Conservation (phyloP, 2,888 invertebrate genomes). For the Epistrophe eligans region DNA sequence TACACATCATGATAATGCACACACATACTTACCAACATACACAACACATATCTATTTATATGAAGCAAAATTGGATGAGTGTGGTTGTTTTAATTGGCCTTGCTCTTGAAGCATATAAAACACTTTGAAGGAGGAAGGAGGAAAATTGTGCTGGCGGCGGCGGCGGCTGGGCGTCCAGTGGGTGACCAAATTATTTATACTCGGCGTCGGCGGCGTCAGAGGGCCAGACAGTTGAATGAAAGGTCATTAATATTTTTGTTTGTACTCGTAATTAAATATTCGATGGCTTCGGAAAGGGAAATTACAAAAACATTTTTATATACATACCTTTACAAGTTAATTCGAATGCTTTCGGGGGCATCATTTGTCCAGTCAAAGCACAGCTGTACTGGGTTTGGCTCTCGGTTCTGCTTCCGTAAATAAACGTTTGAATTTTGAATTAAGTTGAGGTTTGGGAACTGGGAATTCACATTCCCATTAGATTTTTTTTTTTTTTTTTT, state of each 20-base stretch:
- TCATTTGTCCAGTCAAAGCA: not conserved
- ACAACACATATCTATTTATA: not conserved
- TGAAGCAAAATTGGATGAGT: slow-evolving; percentile 44
- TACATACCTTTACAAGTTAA: slow-evolving; percentile 13
- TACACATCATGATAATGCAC: not conserved
- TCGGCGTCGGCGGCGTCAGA: slow-evolving; percentile 32
- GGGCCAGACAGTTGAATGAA: slow-evolving; percentile 69
- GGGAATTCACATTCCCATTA: too few species aligned
- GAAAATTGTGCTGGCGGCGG: not conserved
- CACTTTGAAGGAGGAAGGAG: not conserved
- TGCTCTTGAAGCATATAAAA: slow-evolving; percentile 37
- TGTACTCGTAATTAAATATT: slow-evolving; percentile 69
- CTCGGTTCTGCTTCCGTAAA: not conserved
- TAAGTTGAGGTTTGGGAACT: not conserved
- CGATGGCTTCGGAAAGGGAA: slow-evolving; percentile 34
- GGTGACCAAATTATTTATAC: slow-evolving; percentile 60
- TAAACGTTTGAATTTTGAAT: slow-evolving; percentile 6
- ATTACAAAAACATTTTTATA: slow-evolving; percentile 8
- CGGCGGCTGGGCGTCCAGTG: too few species aligned
- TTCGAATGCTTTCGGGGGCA: not conserved
- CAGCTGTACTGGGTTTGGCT: not conserved
- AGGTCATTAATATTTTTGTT: slow-evolving; percentile 67
- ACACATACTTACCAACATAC: not conserved
- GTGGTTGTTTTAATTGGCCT: slow-evolving; percentile 60
- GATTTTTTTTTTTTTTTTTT: too few species aligned